phyloP scores from a whole-genome alignment of 2,797 vertebrate species.

The Sebastes wilsoni region DNA sequence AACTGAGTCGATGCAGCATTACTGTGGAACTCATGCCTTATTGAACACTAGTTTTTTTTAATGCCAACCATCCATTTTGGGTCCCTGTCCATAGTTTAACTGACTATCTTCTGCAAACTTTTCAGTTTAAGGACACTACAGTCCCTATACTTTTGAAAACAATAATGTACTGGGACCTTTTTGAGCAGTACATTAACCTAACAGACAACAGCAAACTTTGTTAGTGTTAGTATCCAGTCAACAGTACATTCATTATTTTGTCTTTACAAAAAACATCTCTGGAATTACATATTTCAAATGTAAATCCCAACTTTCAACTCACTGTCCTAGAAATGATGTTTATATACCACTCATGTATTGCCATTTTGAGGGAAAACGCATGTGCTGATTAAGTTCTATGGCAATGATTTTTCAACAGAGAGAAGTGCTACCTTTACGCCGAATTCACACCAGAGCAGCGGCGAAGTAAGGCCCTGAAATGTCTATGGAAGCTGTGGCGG shows the following conservation, averaged over 20 bases:
- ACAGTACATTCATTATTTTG: accelerated
- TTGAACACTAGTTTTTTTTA: conserved; percentile 22
- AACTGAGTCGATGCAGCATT: conserved; percentile 3
- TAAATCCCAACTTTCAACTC: no score
- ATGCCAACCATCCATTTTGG: neutral
- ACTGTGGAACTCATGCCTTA: conserved; percentile 26
- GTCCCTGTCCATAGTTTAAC: neutral
- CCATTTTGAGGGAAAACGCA: no score
- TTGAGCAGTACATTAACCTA: neutral
- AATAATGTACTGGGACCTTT: neutral
- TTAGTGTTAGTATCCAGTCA: neutral
- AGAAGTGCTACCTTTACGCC: no score
- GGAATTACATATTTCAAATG: no score
- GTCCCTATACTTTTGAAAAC: neutral
- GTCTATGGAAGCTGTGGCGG: no score
- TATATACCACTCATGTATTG: no score
- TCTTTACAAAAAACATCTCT: no score
- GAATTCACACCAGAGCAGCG: no score
- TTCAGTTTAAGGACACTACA: neutral
- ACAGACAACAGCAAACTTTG: neutral
- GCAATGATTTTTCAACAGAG: no score
- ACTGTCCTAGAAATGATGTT: no score
- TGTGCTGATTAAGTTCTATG: no score
- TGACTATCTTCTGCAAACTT: neutral
- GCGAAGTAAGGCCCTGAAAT: no score